These are phyloP conservation scores for Candoia aspera DNA, from an alignment of 2,113 vertebrate species.

Conservation along the genomic window DNA sequence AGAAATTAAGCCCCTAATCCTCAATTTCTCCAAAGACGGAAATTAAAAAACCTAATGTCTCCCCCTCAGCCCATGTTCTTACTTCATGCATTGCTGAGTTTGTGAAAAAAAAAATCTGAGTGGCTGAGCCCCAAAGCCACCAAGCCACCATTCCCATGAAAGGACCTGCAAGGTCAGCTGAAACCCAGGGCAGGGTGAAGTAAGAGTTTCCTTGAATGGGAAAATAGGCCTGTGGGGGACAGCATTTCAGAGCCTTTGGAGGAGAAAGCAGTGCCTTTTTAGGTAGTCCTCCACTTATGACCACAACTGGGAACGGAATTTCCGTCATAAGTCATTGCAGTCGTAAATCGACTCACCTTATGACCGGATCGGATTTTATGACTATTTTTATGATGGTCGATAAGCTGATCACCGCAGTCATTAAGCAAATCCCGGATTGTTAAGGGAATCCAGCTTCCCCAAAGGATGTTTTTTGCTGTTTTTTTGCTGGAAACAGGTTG, in stretches of 20 bases:
- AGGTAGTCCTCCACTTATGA: no score
- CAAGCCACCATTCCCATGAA: background rate
- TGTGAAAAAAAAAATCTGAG: background rate
- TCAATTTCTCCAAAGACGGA: background rate
- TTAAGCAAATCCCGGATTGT: no score
- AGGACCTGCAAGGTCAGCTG: background rate
- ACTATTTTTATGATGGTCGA: no score
- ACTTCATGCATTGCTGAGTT: background rate
- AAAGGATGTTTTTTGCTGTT: no score
- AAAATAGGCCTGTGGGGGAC: background rate
- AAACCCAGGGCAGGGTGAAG: background rate
- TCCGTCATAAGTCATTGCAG: no score
- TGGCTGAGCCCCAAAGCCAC: background rate
- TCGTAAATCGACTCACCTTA: no score
- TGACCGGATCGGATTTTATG: no score
- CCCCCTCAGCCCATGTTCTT: background rate
- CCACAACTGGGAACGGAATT: no score
- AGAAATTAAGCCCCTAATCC: background rate
- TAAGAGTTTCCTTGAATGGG: background rate
- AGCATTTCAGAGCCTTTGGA: background rate
- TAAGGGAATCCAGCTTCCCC: no score
- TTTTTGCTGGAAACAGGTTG: no score
- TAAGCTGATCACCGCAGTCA: no score
- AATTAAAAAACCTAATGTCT: background rate
- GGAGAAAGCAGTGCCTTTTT: background rate